phyloP scores from a whole-genome alignment of 2,797 vertebrate species.

The Epinephelus malabaricus region DNA sequence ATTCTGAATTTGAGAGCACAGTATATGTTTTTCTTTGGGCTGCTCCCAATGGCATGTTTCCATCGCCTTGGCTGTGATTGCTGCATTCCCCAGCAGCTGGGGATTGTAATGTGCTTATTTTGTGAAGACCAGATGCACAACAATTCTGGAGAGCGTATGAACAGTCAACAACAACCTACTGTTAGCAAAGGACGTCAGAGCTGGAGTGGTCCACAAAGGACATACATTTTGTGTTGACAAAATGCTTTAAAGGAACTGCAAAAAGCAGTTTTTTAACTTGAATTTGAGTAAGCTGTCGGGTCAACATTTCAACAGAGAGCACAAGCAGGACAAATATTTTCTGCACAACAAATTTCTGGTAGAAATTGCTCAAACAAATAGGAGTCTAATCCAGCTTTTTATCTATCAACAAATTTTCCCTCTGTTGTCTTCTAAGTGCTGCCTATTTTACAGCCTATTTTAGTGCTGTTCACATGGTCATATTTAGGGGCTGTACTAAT shows the following conservation, averaged over 20 bases:
- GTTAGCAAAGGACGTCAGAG: conserved; percentile 37
- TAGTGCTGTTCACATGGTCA: conserved; percentile 13
- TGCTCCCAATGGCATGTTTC: conserved; percentile 53
- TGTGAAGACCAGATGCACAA: conserved; percentile 44
- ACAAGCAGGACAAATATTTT: conserved; percentile 1
- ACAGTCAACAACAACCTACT: conserved; percentile 43
- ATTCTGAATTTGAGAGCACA: conserved; percentile 49
- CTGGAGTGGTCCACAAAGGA: conserved; percentile 36
- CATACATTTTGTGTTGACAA: conserved; percentile 29
- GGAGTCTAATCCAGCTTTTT: conserved; percentile 20
- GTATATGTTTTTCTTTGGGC: conserved; percentile 43
- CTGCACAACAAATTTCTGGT: not conserved
- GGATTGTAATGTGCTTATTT: conserved; percentile 58
- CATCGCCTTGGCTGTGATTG: conserved; percentile 40
- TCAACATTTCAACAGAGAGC: conserved; percentile 16
- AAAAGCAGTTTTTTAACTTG: conserved; percentile 29
- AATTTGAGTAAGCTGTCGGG: conserved; percentile 32
- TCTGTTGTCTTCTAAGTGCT: conserved; percentile 34
- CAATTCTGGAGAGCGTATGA: conserved; percentile 19
- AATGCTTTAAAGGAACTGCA: conserved; percentile 5
- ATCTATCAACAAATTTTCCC: conserved; percentile 8
- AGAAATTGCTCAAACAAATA: conserved; percentile 18
- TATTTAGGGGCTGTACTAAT: conserved; percentile 32
- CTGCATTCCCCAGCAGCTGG: conserved; percentile 41
- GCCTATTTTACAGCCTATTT: conserved; percentile 20